Conservation (phyloP, 2,113 vertebrate species). For the Fukomys damarensis region DNA sequence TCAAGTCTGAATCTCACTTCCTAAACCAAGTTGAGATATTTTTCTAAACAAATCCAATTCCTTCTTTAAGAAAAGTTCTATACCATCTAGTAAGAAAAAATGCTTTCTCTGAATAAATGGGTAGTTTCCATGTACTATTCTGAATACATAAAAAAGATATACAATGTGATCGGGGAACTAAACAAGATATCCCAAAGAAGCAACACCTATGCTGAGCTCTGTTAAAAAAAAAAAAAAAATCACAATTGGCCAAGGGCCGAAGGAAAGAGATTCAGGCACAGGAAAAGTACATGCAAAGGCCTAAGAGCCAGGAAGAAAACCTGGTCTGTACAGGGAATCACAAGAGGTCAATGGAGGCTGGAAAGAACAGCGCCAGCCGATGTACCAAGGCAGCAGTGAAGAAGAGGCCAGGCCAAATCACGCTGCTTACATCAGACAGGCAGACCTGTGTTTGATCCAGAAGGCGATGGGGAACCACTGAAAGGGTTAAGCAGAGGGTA, state of each 20-base stretch:
- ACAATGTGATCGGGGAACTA: neutral
- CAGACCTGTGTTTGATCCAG: neutral
- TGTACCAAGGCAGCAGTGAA: accelerated
- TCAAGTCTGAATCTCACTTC: neutral
- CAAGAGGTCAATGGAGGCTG: too few species aligned
- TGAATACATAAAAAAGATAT: neutral
- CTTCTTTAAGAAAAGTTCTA: conserved; percentile 14
- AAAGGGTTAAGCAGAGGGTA: neutral
- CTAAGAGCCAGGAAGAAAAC: neutral
- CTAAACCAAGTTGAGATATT: neutral
- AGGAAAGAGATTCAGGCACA: neutral
- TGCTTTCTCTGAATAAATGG: neutral
- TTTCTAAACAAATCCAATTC: conserved; percentile 6
- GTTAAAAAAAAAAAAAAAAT: neutral
- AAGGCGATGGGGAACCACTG: neutral
- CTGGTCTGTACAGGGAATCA: neutral
- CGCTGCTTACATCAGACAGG: accelerated
- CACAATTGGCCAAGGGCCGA: neutral
- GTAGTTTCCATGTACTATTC: neutral
- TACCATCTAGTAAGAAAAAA: neutral
- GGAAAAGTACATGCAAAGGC: too few species aligned
- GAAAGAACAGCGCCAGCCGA: accelerated
- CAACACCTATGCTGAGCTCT: neutral
- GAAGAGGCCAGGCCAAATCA: neutral
- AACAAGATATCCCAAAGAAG: neutral